Percentiles rank a stretch among this genome's conserved stretches.
Evolutionary conservation across 2,113 vertebrate genomes (phyloP).

Genomic region (Nyctibius bracteatus): DNA sequence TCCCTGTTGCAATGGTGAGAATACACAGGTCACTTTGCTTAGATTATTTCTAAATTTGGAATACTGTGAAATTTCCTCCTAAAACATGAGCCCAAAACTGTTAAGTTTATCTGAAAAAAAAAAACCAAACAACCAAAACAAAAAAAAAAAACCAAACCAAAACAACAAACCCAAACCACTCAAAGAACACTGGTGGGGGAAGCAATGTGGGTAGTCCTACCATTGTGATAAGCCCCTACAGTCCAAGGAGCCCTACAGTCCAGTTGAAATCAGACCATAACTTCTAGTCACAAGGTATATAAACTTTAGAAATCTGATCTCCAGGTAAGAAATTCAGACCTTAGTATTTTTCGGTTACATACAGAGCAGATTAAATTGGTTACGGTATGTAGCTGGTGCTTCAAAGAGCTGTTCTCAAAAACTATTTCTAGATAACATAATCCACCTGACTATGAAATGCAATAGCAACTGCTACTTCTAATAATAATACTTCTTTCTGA

Average conservation of each 20-base stretch:
- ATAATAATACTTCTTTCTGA: conserved; percentile 4
- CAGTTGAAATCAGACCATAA: not conserved
- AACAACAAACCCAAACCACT: not conserved
- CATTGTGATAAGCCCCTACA: not conserved
- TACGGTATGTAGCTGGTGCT: not conserved
- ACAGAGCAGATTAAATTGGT: not conserved
- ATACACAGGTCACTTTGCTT: not conserved
- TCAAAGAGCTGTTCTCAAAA: not conserved
- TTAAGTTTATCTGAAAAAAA: not conserved
- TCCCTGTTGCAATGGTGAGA: not conserved
- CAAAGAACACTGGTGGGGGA: not conserved
- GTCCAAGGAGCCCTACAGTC: not conserved
- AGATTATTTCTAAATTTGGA: not conserved
- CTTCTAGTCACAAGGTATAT: not conserved
- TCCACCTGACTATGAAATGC: conserved; percentile 14
- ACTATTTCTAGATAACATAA: not conserved
- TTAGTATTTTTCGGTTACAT: not conserved
- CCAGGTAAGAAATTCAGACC: not conserved
- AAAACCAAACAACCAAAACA: not conserved
- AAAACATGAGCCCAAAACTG: fast-evolving
- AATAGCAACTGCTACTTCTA: conserved; percentile 20
- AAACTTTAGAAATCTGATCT: not conserved
- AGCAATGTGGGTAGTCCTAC: not conserved
- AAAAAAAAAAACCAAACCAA: not conserved
- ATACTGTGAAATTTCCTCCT: not conserved